A percentile compares a stretch with the other conserved stretches of the same genome.
phyloP scores from a whole-genome alignment of 2,113 vertebrate species.

The Perca fluviatilis region DNA sequence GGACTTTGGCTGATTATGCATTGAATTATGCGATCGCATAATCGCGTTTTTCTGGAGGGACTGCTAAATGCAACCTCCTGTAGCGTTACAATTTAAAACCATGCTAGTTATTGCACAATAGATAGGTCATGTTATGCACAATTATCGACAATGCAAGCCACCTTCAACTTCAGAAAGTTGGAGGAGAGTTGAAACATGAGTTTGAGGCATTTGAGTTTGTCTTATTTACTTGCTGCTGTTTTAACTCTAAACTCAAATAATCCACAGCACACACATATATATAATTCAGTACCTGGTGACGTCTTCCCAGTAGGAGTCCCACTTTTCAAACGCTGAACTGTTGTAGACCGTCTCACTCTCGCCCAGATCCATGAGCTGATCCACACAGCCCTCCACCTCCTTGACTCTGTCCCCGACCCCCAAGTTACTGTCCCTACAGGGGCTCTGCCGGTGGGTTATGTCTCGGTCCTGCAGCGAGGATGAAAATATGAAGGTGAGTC shows the following conservation, averaged over 20 bases:
- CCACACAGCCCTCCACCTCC: slow-evolving; percentile 90
- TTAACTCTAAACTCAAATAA: slow-evolving; percentile 18
- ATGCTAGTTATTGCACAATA: neutral
- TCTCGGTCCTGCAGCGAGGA: slow-evolving; percentile 90
- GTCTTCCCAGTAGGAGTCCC: slow-evolving; percentile 99
- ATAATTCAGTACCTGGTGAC: slow-evolving; percentile 87
- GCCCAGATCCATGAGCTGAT: slow-evolving; percentile 90
- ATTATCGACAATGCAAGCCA: neutral
- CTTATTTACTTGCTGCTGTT: neutral
- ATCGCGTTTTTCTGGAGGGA: too few species aligned
- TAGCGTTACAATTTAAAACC: neutral
- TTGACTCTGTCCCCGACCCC: slow-evolving; percentile 94
- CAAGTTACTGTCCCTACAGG: slow-evolving; percentile 89
- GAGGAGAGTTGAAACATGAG: neutral
- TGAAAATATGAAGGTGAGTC: slow-evolving; percentile 25
- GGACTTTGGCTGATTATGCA: too few species aligned
- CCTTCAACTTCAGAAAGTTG: neutral
- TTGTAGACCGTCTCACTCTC: slow-evolving; percentile 90
- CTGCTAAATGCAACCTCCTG: neutral
- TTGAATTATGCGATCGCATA: too few species aligned
- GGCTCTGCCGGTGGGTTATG: slow-evolving; percentile 95
- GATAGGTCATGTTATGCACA: neutral
- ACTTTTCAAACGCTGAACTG: slow-evolving; percentile 96
- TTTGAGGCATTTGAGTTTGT: neutral
- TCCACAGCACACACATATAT: slow-evolving; percentile 24